phyloP scores from a whole-genome alignment of 2,888 invertebrate species.

The Tenthredo amoena region DNA sequence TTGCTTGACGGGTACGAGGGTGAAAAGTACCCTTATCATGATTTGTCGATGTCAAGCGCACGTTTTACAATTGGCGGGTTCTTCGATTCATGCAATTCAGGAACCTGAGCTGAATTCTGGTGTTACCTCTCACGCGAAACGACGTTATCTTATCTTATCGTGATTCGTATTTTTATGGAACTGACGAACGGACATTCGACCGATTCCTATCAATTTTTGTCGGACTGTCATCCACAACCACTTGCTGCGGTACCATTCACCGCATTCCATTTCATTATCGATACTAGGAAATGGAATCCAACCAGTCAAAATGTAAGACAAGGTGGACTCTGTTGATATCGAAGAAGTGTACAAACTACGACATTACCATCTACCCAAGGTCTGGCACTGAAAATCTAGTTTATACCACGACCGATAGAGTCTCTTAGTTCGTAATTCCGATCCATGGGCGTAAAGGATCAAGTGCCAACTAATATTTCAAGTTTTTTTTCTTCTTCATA shows the following conservation, averaged over 20 bases:
- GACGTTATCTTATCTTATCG: not conserved
- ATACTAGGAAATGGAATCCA: not conserved
- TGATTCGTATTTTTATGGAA: not conserved
- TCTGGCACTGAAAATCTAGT: slow-evolving; percentile 35
- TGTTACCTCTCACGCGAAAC: not conserved
- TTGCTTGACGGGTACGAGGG: slow-evolving; percentile 17
- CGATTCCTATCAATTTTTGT: not conserved
- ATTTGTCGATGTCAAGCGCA: not conserved
- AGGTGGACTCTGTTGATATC: not conserved
- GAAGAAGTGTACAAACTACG: slow-evolving; percentile 23
- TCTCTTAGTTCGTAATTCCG: slow-evolving; percentile 18
- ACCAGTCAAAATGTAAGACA: not conserved
- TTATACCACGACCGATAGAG: slow-evolving; percentile 47
- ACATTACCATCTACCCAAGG: slow-evolving; percentile 43
- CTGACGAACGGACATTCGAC: not conserved
- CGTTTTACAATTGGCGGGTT: slow-evolving; percentile 4
- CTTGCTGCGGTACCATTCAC: not conserved
- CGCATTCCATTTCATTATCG: not conserved
- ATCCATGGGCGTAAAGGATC: not conserved
- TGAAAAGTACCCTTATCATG: slow-evolving; percentile 11
- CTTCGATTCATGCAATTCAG: not conserved
- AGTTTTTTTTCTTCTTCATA: not conserved
- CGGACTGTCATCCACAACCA: not conserved
- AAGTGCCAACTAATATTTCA: not conserved
- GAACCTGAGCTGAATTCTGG: not conserved